Conservation (phyloP, 1,140 invertebrate species). For the Patella vulgata region DNA sequence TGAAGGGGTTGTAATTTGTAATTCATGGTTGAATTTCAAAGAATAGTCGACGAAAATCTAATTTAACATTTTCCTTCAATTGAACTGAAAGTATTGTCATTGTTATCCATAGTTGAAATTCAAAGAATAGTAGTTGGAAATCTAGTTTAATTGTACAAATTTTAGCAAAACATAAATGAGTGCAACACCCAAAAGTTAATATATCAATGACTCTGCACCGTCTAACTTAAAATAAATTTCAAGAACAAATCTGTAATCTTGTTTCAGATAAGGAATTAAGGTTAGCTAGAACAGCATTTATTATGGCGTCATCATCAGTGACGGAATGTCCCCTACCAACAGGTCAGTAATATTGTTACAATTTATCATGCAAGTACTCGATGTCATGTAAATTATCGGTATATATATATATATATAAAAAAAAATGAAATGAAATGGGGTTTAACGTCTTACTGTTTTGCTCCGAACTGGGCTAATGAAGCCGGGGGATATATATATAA, state of each 20-base stretch:
- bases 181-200: not conserved
- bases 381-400: too few species aligned
- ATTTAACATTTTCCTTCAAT: not conserved
- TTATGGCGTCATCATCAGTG: not conserved
- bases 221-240: too few species aligned
- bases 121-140: not conserved
- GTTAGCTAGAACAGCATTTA: not conserved
- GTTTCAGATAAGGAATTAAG: slow-evolving; percentile 3
- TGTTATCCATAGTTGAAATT: not conserved
- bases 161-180: not conserved
- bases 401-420: too few species aligned
- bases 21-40: too few species aligned
- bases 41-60: too few species aligned
- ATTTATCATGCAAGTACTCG: too few species aligned
- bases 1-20: not conserved
- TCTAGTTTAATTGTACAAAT: too few species aligned
- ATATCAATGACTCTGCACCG: not conserved
- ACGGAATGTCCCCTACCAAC: slow-evolving; percentile 9
- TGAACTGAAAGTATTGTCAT: not conserved
- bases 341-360: too few species aligned
- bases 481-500: too few species aligned
- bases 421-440: too few species aligned
- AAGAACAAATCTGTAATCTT: not conserved
- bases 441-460: too few species aligned
- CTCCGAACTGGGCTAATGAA: too few species aligned